Evolutionary conservation across 2,113 vertebrate genomes (phyloP).

Genomic region (Trematocara zebra): DNA sequence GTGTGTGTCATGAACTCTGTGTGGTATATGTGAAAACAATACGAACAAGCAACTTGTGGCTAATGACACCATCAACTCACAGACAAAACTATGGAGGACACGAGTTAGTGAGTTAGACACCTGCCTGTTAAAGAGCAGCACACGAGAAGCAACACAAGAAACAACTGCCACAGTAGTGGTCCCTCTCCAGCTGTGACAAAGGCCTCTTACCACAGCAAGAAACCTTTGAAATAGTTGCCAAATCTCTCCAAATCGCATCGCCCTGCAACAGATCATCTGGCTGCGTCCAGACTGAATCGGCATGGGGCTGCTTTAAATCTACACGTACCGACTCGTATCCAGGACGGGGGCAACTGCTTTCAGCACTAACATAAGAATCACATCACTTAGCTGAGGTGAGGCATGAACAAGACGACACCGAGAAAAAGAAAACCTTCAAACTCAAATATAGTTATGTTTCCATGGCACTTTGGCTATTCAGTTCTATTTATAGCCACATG

Average conservation of each 20-base stretch:
- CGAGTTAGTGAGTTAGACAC: not conserved
- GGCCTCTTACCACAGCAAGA: not conserved
- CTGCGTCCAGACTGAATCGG: constrained; percentile 1
- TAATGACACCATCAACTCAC: not conserved
- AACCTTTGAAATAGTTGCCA: constrained; percentile 1
- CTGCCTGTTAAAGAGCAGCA: not conserved
- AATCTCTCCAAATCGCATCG: constrained; percentile 5
- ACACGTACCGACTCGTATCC: not conserved
- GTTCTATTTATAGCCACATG: constrained; percentile 29
- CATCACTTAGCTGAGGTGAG: not conserved
- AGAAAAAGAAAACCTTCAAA: not conserved
- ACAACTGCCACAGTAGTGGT: not conserved
- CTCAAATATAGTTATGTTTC: constrained; percentile 26
- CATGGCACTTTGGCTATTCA: not conserved
- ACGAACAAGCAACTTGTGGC: not conserved
- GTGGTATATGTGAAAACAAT: not conserved
- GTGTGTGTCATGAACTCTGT: not conserved
- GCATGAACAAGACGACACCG: not conserved
- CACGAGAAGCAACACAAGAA: not conserved
- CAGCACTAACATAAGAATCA: not conserved
- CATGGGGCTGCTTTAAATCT: not conserved
- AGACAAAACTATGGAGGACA: not conserved
- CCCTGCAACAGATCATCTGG: not conserved
- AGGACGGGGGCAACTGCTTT: not conserved
- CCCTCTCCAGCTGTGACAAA: constrained; percentile 13